phyloP scores from a whole-genome alignment of 2,113 vertebrate genomes.

The Corvus hawaiiensis region DNA sequence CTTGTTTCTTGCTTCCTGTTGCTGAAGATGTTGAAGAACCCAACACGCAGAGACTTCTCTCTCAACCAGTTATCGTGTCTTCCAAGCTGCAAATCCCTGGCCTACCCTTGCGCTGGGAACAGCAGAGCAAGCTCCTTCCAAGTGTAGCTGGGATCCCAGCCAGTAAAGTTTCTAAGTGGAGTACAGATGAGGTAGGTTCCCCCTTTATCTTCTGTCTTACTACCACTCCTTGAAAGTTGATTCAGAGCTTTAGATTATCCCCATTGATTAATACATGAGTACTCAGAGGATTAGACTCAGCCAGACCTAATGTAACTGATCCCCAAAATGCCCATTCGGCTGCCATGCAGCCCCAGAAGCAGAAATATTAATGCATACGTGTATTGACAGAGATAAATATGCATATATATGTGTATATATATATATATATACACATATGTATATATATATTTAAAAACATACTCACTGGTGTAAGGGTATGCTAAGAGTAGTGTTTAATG shows the following conservation, averaged over 20 bases:
- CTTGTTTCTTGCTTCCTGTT: background rate
- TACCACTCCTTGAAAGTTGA: background rate
- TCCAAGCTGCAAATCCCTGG: constrained; percentile 77
- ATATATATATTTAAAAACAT: background rate
- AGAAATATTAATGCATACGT: background rate
- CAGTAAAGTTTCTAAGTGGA: constrained; percentile 86
- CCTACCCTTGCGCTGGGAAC: constrained; percentile 82
- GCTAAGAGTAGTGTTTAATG: background rate
- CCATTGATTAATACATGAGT: background rate
- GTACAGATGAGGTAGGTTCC: constrained; percentile 78
- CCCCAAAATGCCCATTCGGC: background rate
- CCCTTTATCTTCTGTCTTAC: background rate
- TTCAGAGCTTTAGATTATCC: background rate
- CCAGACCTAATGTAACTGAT: background rate
- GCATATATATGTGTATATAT: rapidly evolving
- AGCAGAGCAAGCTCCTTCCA: constrained; percentile 86
- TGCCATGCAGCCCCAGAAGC: background rate
- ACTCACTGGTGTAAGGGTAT: background rate
- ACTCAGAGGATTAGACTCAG: background rate
- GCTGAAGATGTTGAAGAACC: constrained; percentile 72
- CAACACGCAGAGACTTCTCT: constrained; percentile 68
- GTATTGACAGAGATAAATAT: background rate
- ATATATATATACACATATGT: too few species aligned
- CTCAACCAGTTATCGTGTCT: constrained; percentile 78
- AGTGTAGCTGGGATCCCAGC: constrained; percentile 85